A percentile compares a stretch with the other conserved stretches of the same genome.
These are phyloP conservation scores for Morpho achilles DNA, from an alignment of 2,888 invertebrate genomes.

Conservation along the genomic window DNA sequence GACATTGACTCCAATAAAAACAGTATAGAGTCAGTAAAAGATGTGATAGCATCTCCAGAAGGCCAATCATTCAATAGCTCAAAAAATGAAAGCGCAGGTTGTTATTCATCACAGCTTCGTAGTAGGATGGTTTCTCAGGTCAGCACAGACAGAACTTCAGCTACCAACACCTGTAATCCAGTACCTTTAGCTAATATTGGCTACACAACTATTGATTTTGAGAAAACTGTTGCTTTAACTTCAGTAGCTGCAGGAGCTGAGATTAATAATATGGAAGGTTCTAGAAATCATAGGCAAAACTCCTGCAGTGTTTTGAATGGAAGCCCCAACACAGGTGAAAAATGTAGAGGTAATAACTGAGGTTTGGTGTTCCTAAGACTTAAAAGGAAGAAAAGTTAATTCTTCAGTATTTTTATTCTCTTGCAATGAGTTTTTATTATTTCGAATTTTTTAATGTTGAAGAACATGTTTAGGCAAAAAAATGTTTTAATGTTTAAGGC, in stretches of 20 bases:
- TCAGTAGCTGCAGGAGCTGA: slow-evolving; percentile 86
- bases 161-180: slow-evolving; percentile 48
- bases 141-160: slow-evolving; percentile 49
- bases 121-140: slow-evolving; percentile 55
- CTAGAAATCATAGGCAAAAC: slow-evolving; percentile 90
- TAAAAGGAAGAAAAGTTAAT: slow-evolving; percentile 20
- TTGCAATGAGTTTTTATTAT: too few species aligned
- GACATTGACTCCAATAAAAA: slow-evolving; percentile 83
- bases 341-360: slow-evolving; percentile 34
- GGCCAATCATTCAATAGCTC: slow-evolving; percentile 52
- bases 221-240: slow-evolving; percentile 93
- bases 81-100: slow-evolving; percentile 53
- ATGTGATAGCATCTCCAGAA: slow-evolving; percentile 48
- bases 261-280: slow-evolving; percentile 83
- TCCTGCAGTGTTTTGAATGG: slow-evolving; percentile 82
- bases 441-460: too few species aligned
- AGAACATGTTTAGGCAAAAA: too few species aligned
- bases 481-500: slow-evolving; percentile 3
- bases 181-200: slow-evolving; percentile 82
- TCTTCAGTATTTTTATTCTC: too few species aligned
- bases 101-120: slow-evolving; percentile 48
- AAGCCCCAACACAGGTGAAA: slow-evolving; percentile 56
- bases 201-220: slow-evolving; percentile 96
- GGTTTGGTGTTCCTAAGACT: slow-evolving; percentile 24
- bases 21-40: slow-evolving; percentile 39